Base-by-base conservation (phyloP, 2,797 vertebrate species). In the Ctenochaetus hawaiiensis region DNA sequence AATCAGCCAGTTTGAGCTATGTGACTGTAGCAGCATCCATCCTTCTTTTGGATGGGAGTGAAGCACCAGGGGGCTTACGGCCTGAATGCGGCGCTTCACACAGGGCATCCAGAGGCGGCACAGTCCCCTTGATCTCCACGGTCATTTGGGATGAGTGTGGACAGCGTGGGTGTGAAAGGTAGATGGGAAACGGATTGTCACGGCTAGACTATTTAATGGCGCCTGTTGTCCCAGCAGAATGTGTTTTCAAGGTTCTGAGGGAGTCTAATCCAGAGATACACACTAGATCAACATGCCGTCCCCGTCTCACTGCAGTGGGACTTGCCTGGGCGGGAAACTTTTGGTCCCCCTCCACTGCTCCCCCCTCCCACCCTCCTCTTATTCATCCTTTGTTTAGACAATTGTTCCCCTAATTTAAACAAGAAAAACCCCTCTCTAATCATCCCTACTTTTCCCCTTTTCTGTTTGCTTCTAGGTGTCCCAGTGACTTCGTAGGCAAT, bases 401-500 rank as follows among this genome's bases (percentile, higher is more conserved):
- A 83, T 86, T 81, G 44, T 68, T 81, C 81, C 52, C 47, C 77
- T 72, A 64, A 78, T 72, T 69, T 51, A 45, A 52, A 44, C 54
- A 39, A 66, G 52, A 74, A 66, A 72, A 37, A 23, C 41, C 7
- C 23, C 78, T 81, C 77, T 65, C 73, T 77, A 76, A 85, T 73
- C 26, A 54, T 53, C 62, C 22, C 65, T 43, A 1, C 58, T 70
- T 66, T 30, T 4, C 6, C 5, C 30, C 6, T 34, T 34, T 34
- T 34, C 65, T 83, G 43, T 83, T 48, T 60, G 2, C 30, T 65
- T 52, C 45, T 92, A 99, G 98, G 87, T 99, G 98, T 86, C 85
- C 92, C 5, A 77, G 82, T 6, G 94, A 96, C 85, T 97, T 94
- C 0, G 85, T 95, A 20, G 98, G 98, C 6, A 95, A 88, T 22